These are phyloP conservation scores for Nomada lathburiana DNA, from an alignment of 2,888 invertebrate species.

Conservation along the genomic window DNA sequence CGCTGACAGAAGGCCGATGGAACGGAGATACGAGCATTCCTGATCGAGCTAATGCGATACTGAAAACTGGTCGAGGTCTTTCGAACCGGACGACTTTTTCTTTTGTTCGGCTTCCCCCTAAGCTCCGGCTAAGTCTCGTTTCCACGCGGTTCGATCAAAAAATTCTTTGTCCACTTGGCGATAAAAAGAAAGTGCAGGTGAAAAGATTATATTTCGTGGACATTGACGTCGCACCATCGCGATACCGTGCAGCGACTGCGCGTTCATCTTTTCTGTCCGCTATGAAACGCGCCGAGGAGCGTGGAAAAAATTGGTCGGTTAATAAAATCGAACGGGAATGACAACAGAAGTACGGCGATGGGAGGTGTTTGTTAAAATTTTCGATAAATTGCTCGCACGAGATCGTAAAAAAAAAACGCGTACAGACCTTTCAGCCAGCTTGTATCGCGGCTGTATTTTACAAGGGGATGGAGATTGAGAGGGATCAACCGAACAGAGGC, in stretches of 20 bases:
- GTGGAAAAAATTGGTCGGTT: not conserved
- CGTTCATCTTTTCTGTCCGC: not conserved
- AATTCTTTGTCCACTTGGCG: conserved; percentile 1
- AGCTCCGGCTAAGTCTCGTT: conserved; percentile 11
- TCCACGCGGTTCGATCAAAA: conserved; percentile 20
- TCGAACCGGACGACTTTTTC: conserved; percentile 49
- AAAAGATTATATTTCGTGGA: no score
- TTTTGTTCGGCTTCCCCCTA: conserved; percentile 43
- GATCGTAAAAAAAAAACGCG: not conserved
- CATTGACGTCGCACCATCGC: no score
- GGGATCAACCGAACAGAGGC: not conserved
- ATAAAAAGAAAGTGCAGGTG: no score
- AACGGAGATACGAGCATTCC: conserved; percentile 68
- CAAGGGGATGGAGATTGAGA: not conserved
- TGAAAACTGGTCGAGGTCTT: conserved; percentile 70
- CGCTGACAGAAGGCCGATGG: conserved; percentile 68
- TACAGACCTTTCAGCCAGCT: not conserved
- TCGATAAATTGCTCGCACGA: not conserved
- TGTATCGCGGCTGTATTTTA: not conserved
- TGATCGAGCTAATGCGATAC: conserved; percentile 72
- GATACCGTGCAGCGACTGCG: no score
- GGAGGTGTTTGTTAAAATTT: not conserved
- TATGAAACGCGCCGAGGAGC: not conserved
- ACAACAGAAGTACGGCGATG: not conserved
- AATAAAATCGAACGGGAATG: no score